phyloP scores from a whole-genome alignment of 1,140 invertebrate species.

The Drosophila lacteicornis region DNA sequence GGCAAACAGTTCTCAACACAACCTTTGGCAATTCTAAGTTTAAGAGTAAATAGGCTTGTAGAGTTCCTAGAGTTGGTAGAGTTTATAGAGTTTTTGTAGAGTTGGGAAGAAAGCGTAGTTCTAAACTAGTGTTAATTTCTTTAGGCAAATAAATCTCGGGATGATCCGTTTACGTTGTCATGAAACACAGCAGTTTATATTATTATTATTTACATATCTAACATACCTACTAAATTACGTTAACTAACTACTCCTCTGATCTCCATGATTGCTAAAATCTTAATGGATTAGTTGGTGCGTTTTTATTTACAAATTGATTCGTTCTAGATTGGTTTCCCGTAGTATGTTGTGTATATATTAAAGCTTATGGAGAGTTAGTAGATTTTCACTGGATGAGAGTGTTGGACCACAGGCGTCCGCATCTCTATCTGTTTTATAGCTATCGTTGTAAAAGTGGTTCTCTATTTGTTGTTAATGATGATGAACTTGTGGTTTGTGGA shows the following conservation, averaged over 20 bases:
- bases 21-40: conserved; percentile 59
- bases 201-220: conserved; percentile 56
- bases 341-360: conserved; percentile 61
- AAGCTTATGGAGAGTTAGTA: conserved; percentile 77
- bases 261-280: conserved; percentile 69
- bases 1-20: conserved; percentile 76
- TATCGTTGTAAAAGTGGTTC: conserved; percentile 24
- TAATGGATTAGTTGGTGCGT: conserved; percentile 81
- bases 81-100: conserved; percentile 26
- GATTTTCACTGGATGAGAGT: conserved; percentile 66
- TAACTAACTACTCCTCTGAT: conserved; percentile 64
- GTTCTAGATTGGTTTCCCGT: conserved; percentile 47
- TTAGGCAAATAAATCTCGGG: conserved; percentile 40
- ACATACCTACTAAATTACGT: conserved; percentile 47
- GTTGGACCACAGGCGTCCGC: conserved; percentile 18
- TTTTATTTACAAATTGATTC: conserved; percentile 79
- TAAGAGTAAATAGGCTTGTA: conserved; percentile 37
- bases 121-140: conserved; percentile 47
- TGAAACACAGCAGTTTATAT: conserved; percentile 81
- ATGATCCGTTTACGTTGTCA: conserved; percentile 76
- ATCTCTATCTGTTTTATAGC: conserved; percentile 6
- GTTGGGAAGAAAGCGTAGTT: conserved; percentile 60
- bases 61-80: conserved; percentile 19
- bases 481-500: background rate
- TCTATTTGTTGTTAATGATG: conserved; percentile 6